These are phyloP conservation scores for Burhinus oedicnemus DNA, from an alignment of 2,113 vertebrate species.

Conservation along the genomic window DNA sequence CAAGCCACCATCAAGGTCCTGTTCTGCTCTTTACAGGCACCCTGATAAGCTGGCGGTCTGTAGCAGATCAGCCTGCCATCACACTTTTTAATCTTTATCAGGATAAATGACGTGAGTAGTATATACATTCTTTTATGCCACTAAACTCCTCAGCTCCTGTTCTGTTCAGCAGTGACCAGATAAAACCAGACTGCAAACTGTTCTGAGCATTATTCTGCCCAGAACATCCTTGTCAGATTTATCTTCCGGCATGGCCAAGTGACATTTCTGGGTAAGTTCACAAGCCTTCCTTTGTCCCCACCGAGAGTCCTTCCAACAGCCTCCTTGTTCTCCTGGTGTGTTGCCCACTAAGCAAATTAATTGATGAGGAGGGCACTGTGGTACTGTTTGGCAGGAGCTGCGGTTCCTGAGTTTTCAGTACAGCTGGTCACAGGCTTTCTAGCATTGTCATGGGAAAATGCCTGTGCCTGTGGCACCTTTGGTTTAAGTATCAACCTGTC, in stretches of 20 bases:
- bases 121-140: neutral
- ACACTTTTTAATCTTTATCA: neutral
- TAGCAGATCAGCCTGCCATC: neutral
- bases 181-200: neutral
- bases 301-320: neutral
- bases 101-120: neutral
- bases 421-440: neutral
- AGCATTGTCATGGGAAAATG: neutral
- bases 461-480: neutral
- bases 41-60: neutral
- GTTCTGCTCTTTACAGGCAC: neutral
- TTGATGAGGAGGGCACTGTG: neutral
- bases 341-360: neutral
- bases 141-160: neutral
- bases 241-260: neutral
- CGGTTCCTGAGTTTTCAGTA: neutral
- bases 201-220: neutral
- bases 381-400: neutral
- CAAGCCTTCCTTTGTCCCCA: slow-evolving; percentile 13
- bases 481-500: neutral
- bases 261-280: neutral
- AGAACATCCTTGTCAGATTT: neutral
- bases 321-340: neutral
- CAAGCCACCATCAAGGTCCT: neutral
- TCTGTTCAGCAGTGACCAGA: neutral